Percentiles rank a stretch among this genome's conserved stretches.
These are phyloP conservation scores for Nemopilema nomurai DNA, from an alignment of 30 jellyfish, hydroid and myxozoan species.

Conservation along the genomic window DNA sequence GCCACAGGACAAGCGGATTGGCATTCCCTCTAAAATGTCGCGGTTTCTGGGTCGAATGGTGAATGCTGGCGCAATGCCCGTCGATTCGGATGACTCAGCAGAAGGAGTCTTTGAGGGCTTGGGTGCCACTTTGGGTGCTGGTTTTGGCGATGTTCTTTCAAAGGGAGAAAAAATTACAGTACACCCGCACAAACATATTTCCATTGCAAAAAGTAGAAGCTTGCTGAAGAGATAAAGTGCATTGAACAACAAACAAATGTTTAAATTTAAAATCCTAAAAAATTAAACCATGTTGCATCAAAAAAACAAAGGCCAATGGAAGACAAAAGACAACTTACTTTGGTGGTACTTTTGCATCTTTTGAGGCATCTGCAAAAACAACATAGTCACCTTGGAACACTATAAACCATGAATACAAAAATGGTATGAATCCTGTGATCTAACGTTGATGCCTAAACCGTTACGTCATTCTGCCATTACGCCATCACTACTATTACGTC, in stretches of 20 bases:
- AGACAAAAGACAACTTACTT: slow-evolving; percentile 21
- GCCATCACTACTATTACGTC: too few species aligned
- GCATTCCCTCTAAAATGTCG: slow-evolving; percentile 77
- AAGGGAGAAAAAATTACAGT: background rate
- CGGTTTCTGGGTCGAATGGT: slow-evolving; percentile 76
- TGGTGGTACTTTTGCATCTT: slow-evolving; percentile 39
- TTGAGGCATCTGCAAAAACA: slow-evolving; percentile 16
- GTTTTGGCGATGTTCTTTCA: slow-evolving; percentile 72
- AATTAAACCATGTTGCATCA: background rate
- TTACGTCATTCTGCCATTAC: too few species aligned
- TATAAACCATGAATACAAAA: background rate
- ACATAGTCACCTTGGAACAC: background rate
- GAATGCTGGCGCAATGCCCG: slow-evolving; percentile 72
- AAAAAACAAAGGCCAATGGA: background rate
- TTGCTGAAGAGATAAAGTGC: too few species aligned
- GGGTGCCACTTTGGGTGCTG: slow-evolving; percentile 74
- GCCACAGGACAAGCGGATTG: slow-evolving; percentile 67
- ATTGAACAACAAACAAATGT: too few species aligned
- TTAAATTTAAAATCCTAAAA: too few species aligned
- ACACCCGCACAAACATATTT: too few species aligned
- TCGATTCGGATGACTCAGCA: slow-evolving; percentile 10
- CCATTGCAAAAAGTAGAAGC: too few species aligned
- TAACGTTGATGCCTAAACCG: too few species aligned
- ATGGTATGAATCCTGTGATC: too few species aligned
- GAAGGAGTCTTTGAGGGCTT: slow-evolving; percentile 45